These are phyloP conservation scores for Notarius quadriscutis DNA, from an alignment of 2,113 vertebrate genomes.

Conservation along the genomic window DNA sequence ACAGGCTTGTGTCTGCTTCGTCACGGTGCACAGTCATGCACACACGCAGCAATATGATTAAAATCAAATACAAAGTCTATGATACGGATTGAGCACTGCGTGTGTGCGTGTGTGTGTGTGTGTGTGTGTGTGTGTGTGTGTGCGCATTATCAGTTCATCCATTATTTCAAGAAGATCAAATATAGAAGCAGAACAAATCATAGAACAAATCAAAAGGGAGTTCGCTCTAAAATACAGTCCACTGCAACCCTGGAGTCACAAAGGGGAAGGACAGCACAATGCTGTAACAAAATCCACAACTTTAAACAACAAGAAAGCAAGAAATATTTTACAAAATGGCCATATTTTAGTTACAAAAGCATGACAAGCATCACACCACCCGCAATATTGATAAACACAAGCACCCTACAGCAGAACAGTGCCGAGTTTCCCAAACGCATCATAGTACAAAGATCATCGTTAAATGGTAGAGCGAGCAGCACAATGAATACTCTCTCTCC, in stretches of 20 bases:
- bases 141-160: not conserved
- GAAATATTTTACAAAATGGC: not conserved
- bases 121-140: not conserved
- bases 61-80: constrained; percentile 12
- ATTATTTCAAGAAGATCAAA: constrained; percentile 32
- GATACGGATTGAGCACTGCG: not conserved
- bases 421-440: no score
- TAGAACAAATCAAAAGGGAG: constrained; percentile 19
- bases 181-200: constrained; percentile 8
- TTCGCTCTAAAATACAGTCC: constrained; percentile 17
- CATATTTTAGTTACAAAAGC: not conserved
- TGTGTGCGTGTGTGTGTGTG: not conserved
- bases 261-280: not conserved
- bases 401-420: not conserved
- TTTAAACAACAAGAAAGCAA: not conserved
- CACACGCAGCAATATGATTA: constrained; percentile 44
- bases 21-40: constrained; percentile 64
- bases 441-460: no score
- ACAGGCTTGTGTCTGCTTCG: constrained; percentile 64
- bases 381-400: not conserved
- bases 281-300: not conserved
- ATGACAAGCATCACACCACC: not conserved
- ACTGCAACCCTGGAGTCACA: not conserved
- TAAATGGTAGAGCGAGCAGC: no score
- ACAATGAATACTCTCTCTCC: no score